Conservation (phyloP, 2,113 vertebrate genomes). For the Heterotilapia buettikoferi region DNA sequence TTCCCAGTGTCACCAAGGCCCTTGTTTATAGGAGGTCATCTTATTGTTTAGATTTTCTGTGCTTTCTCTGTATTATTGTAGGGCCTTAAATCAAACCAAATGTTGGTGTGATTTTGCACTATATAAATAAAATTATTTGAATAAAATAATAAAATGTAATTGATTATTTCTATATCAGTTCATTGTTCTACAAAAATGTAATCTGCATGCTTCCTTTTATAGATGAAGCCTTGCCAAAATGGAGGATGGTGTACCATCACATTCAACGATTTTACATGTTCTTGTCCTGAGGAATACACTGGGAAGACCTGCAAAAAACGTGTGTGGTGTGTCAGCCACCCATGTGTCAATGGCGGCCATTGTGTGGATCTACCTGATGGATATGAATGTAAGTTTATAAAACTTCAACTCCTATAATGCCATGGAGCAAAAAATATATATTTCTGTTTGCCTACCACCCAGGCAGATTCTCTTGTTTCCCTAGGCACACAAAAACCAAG, state of each 20-base stretch:
- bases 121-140: not conserved
- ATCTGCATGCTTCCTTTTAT: constrained; percentile 2
- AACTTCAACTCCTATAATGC: not conserved
- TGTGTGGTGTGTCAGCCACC: constrained; percentile 83
- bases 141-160: not conserved
- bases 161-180: not conserved
- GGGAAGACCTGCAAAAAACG: constrained; percentile 81
- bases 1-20: not conserved
- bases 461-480: not conserved
- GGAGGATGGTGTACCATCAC: constrained; percentile 82
- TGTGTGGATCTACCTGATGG: constrained; percentile 82
- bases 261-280: constrained; percentile 90
- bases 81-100: not conserved
- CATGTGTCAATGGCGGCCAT: constrained; percentile 74
- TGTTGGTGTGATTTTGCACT: not conserved
- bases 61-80: not conserved
- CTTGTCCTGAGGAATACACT: constrained; percentile 78
- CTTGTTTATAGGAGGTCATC: not conserved
- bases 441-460: not conserved
- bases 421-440: not conserved
- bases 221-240: constrained; percentile 83
- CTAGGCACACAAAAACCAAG: not conserved
- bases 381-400: constrained; percentile 84
- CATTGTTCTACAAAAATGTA: not conserved
- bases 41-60: not conserved